A percentile compares a stretch with the other conserved stretches of the same genome.
These are phyloP conservation scores for Lasiommata megera DNA, from an alignment of 2,888 invertebrate genomes.

Conservation along the genomic window DNA sequence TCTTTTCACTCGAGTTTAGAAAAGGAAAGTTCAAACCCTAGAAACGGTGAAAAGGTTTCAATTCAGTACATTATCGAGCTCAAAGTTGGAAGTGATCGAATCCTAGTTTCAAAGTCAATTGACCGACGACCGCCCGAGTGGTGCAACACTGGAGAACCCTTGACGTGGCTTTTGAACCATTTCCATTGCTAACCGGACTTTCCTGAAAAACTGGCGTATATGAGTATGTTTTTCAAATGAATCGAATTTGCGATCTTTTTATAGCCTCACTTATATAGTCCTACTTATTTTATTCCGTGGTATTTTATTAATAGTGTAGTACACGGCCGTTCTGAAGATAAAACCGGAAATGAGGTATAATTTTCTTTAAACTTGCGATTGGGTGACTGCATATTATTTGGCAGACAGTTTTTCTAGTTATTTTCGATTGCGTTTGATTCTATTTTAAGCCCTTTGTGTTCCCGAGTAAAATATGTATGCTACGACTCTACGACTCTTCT, in stretches of 20 bases:
- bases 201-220: not conserved
- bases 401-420: too few species aligned
- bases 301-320: too few species aligned
- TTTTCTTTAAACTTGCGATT: too few species aligned
- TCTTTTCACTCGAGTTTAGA: not conserved
- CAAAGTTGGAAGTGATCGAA: conserved; percentile 17
- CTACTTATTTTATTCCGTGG: not conserved
- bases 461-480: too few species aligned
- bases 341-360: too few species aligned
- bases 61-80: conserved; percentile 6
- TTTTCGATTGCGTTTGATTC: too few species aligned
- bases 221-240: not conserved
- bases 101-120: conserved; percentile 37
- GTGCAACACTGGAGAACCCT: conserved; percentile 7
- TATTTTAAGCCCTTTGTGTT: too few species aligned
- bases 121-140: conserved; percentile 21
- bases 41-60: conserved; percentile 12
- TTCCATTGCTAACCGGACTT: not conserved
- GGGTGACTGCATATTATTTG: too few species aligned
- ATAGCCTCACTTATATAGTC: not conserved
- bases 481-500: too few species aligned
- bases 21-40: not conserved
- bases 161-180: not conserved
- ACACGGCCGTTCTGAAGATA: too few species aligned
- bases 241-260: not conserved